phyloP scores from a whole-genome alignment of 2,113 vertebrate species.

The Tricholaema leucomelas region DNA sequence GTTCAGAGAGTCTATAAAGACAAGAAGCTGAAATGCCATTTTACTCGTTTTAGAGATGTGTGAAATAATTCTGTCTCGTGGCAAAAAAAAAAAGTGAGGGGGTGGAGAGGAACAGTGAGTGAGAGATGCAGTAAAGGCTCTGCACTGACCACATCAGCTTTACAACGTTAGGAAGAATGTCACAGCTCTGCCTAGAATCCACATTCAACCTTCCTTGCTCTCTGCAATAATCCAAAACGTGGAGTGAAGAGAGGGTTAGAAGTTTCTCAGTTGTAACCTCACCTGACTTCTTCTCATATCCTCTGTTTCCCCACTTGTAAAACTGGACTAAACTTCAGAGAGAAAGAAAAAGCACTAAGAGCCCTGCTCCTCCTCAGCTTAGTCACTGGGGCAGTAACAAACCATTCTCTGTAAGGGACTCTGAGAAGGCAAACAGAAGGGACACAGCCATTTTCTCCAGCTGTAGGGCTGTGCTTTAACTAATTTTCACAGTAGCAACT shows the following conservation, averaged over 20 bases:
- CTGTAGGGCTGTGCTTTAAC: neutral
- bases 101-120: neutral
- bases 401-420: neutral
- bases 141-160: slow-evolving; percentile 28
- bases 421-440: neutral
- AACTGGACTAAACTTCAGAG: neutral
- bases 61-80: slow-evolving; percentile 81
- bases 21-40: slow-evolving; percentile 84
- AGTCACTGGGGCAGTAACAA: neutral
- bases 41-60: slow-evolving; percentile 82
- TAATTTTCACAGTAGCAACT: neutral
- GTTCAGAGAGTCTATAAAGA: slow-evolving; percentile 89
- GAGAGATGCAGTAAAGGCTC: neutral
- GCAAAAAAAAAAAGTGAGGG: slow-evolving; percentile 72
- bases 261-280: neutral
- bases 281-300: neutral
- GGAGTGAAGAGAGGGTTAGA: neutral
- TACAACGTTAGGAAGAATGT: neutral
- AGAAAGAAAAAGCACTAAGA: neutral
- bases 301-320: neutral
- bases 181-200: neutral
- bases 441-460: neutral
- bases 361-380: neutral
- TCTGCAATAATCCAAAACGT: neutral
- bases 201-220: neutral